Evolutionary conservation across 1,140 invertebrate species (phyloP).

Genomic region (Tetragonula clypearis): DNA sequence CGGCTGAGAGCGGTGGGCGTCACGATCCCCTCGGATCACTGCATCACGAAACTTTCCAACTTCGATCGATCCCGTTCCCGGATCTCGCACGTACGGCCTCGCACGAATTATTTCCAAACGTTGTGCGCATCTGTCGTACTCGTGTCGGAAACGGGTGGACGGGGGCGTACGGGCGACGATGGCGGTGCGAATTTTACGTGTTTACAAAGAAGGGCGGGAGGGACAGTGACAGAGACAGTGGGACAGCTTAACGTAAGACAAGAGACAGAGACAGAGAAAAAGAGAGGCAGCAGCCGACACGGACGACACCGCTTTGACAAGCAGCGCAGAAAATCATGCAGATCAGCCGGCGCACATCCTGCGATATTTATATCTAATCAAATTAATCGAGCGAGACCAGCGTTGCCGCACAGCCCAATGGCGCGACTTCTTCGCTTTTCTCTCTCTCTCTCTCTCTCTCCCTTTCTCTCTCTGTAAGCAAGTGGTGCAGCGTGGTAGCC

Average conservation of each 20-base stretch:
- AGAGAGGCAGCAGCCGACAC: slow-evolving; percentile 12
- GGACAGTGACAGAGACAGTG: not conserved
- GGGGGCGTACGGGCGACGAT: too few species aligned
- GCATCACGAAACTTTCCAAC: slow-evolving; percentile 71
- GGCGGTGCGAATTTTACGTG: slow-evolving; percentile 20
- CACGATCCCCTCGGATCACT: slow-evolving; percentile 68
- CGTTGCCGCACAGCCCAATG: not conserved
- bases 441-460: not conserved
- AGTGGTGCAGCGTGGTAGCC: slow-evolving; percentile 28
- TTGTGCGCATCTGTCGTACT: slow-evolving; percentile 55
- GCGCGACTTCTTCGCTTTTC: not conserved
- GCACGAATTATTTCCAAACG: slow-evolving; percentile 50
- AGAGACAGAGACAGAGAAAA: not conserved
- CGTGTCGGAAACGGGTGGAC: slow-evolving; percentile 3
- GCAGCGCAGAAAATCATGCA: slow-evolving; percentile 46
- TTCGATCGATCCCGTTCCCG: slow-evolving; percentile 60
- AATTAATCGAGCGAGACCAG: slow-evolving; percentile 41
- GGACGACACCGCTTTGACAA: slow-evolving; percentile 43
- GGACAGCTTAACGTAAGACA: not conserved
- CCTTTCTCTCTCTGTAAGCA: slow-evolving; percentile 42
- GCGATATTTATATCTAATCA: slow-evolving; percentile 53
- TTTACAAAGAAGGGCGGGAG: slow-evolving; percentile 13
- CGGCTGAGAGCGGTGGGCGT: slow-evolving; percentile 33
- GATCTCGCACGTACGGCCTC: slow-evolving; percentile 33
- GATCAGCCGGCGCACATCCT: slow-evolving; percentile 48